Percentiles rank a stretch among this genome's conserved stretches.
Evolutionary conservation across 2,888 invertebrate species (phyloP).

Genomic region (Macaria notata): DNA sequence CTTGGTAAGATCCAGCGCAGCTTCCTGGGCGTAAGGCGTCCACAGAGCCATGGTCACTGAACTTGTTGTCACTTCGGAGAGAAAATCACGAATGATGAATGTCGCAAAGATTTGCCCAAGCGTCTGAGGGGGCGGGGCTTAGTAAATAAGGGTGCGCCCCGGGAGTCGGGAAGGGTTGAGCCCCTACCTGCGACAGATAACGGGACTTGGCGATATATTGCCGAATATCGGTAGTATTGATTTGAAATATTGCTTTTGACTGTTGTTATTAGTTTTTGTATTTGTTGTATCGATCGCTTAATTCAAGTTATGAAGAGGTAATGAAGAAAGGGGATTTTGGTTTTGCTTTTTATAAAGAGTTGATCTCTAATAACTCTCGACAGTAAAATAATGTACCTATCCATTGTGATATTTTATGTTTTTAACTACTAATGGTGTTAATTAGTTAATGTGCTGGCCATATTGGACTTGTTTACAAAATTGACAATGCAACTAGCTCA

Average conservation of each 20-base stretch:
- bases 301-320: no score
- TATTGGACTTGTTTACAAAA: no score
- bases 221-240: constrained; percentile 18
- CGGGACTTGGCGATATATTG: constrained; percentile 29
- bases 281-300: no score
- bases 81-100: constrained; percentile 35
- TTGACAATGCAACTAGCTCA: no score
- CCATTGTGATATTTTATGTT: no score
- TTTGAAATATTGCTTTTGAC: neutral
- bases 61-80: constrained; percentile 34
- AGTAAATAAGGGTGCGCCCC: constrained; percentile 37
- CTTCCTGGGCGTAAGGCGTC: constrained; percentile 66
- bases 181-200: constrained; percentile 38
- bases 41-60: constrained; percentile 57
- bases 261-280: no score
- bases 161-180: constrained; percentile 37
- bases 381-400: no score
- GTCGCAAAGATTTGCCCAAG: constrained; percentile 30
- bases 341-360: no score
- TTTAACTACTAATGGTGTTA: no score
- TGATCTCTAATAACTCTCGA: no score
- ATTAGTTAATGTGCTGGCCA: no score
- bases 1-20: constrained; percentile 59
- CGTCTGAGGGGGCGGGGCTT: constrained; percentile 40
- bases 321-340: no score